Evolutionary conservation across 2,888 invertebrate species (phyloP).

Genomic region (Rhimphoctona megacephalus): DNA sequence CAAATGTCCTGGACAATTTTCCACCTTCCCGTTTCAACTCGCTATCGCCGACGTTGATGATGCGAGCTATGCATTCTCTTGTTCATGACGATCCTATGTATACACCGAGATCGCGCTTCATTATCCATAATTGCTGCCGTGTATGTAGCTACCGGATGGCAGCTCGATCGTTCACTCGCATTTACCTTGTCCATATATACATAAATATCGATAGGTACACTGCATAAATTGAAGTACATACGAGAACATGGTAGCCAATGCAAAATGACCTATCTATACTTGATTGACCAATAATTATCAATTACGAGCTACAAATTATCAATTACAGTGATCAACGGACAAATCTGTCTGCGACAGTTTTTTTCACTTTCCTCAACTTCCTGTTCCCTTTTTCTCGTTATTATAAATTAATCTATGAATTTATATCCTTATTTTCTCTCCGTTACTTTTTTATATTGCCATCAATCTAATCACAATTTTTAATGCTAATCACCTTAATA

Average conservation of each 20-base stretch:
- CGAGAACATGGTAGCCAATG: constrained; percentile 27
- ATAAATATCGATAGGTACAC: constrained; percentile 14
- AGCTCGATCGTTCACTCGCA: constrained; percentile 45
- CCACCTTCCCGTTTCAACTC: not conserved
- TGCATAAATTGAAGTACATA: constrained; percentile 12
- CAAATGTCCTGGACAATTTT: not conserved
- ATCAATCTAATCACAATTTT: constrained; percentile 2
- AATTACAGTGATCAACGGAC: constrained; percentile 31
- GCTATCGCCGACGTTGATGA: constrained; percentile 45
- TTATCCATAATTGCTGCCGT: constrained; percentile 62
- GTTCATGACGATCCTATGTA: constrained; percentile 18
- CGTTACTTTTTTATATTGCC: not conserved
- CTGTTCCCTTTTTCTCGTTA: not conserved
- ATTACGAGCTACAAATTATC: constrained; percentile 59
- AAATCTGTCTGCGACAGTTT: constrained; percentile 21
- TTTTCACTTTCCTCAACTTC: not conserved
- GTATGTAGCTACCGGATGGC: constrained; percentile 44
- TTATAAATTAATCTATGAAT: constrained; percentile 10
- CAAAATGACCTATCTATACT: constrained; percentile 43
- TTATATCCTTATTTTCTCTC: not conserved
- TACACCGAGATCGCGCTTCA: constrained; percentile 61
- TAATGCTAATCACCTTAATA: not conserved
- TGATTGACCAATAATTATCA: constrained; percentile 62
- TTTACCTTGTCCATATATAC: constrained; percentile 23
- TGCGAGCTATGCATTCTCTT: constrained; percentile 37